Evolutionary conservation across 2,797 vertebrate genomes (phyloP).

Genomic region (Mormyrops boulengeri): DNA sequence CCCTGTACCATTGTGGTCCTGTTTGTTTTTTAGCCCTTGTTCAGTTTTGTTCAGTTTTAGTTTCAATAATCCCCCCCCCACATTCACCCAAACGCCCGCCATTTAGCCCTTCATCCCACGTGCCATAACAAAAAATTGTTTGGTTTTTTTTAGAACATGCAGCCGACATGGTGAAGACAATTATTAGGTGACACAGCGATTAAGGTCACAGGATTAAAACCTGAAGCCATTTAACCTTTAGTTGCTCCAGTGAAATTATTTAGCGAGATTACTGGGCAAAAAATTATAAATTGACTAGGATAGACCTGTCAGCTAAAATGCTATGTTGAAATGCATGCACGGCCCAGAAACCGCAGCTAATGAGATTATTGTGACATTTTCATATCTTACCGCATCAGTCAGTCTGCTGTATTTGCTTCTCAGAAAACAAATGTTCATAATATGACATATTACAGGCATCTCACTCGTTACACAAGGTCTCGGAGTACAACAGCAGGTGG

Average conservation of each 20-base stretch:
- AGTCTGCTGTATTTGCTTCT: neutral
- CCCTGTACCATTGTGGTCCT: neutral
- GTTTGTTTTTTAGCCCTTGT: neutral
- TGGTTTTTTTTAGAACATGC: neutral
- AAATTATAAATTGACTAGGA: neutral
- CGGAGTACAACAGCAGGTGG: neutral
- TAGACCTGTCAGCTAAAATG: neutral
- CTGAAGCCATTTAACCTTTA: neutral
- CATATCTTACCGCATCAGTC: neutral
- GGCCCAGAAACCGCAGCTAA: neutral
- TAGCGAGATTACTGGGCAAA: neutral
- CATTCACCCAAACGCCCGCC: neutral
- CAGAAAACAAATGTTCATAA: conserved; percentile 2
- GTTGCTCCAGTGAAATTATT: neutral
- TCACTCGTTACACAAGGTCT: neutral
- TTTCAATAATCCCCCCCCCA: neutral
- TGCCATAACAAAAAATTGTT: neutral
- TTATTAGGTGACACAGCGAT: neutral
- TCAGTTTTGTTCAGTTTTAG: neutral
- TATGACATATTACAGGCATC: neutral
- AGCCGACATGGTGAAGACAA: neutral
- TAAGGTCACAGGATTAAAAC: neutral
- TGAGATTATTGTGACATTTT: neutral
- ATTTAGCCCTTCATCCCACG: neutral
- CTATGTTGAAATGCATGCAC: neutral